Base-by-base conservation (phyloP, 2,888 invertebrate genomes). In the Ptilodon capucinus region DNA sequence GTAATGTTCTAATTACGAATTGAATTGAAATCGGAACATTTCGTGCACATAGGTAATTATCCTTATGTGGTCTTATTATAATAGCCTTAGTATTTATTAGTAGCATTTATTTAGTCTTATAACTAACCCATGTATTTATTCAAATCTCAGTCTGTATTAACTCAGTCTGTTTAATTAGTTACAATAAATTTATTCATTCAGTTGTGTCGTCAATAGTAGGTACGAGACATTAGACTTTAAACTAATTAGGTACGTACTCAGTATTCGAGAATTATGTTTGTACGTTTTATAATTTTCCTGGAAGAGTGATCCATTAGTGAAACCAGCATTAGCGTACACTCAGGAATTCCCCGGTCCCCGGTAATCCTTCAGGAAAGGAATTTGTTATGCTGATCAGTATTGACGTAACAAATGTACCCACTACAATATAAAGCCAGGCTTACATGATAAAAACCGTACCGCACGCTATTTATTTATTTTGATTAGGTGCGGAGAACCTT, bases 271-370 rank as follows among this genome's bases (percentile, higher is more conserved):
- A 4, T 28, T 28, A 28, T 4, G 28, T n/a, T n/a, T 4, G n/a
- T 28, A 4, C 8, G 4, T 28, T 25, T 42, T 40, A 5, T 9
- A 40, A 34, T 56, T 65, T 57, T 62, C 63, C 64, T 59, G 34
- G 38, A 35, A 46, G 9, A 11, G 4, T 39, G 34, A 17, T 36
- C 40, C 34, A 42, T 47, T 40, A 41, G 57, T 56, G 49, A 62
- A 65, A 54, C 21, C 56, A 56, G 18, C 2, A 39, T 41, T 54
- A 30, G 44, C 44, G 54, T 42, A 45, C 44, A 44, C 43, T 23
- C 25, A 47, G 28, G 28, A 44, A n/a, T 28, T 28, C 5, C 28
- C 28, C n/a, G 28, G 28, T 28, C 28, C 4, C 1, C 11, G 2
- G 11, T 21, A 21, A 28, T 28, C n/a, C 11, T n/a, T 3, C 11